Evolutionary conservation across 2,113 vertebrate species (phyloP).

Genomic region (Mohoua ochrocephala): DNA sequence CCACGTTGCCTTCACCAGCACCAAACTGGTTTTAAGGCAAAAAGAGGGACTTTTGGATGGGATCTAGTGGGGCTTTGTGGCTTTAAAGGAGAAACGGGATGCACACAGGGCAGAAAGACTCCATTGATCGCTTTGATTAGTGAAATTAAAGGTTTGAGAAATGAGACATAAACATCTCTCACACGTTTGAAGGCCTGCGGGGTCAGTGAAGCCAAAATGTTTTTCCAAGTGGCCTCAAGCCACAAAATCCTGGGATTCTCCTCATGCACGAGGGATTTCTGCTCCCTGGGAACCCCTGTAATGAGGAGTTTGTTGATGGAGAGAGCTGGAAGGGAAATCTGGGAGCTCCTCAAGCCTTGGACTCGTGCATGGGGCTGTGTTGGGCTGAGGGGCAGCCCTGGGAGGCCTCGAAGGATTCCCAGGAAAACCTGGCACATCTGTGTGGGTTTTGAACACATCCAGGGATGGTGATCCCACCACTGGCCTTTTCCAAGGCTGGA

Average conservation of each 20-base stretch:
- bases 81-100: neutral
- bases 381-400: neutral
- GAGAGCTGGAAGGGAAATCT: neutral
- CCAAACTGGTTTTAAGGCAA: neutral
- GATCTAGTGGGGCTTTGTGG: accelerated
- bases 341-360: neutral
- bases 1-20: neutral
- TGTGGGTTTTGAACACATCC: neutral
- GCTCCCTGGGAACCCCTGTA: neutral
- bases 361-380: neutral
- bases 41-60: neutral
- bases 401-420: neutral
- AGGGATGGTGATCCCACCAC: neutral
- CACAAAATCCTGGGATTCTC: neutral
- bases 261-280: neutral
- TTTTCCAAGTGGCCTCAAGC: neutral
- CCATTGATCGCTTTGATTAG: neutral
- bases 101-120: neutral
- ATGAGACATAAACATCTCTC: neutral
- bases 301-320: accelerated
- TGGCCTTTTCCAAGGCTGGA: neutral
- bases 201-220: neutral
- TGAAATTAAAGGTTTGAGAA: neutral
- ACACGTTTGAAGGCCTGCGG: neutral
- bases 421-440: neutral